A percentile compares a stretch with the other conserved stretches of the same genome.
These are phyloP conservation scores for Eupelmus urozonus DNA, from an alignment of 2,888 invertebrate genomes.

Conservation along the genomic window DNA sequence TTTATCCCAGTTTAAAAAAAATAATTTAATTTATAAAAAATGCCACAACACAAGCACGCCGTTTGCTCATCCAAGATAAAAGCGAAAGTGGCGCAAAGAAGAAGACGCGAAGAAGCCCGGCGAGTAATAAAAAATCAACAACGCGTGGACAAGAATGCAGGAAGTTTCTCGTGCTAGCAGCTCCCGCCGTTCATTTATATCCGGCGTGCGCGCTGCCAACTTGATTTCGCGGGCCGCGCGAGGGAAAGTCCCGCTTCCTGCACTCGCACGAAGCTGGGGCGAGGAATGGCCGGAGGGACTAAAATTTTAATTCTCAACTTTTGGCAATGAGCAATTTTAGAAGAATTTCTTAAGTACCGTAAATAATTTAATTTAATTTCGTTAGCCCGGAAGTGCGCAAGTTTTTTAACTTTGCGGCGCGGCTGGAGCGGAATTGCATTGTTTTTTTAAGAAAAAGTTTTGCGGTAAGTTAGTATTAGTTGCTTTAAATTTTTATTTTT, in stretches of 20 bases:
- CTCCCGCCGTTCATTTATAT: slow-evolving; percentile 46
- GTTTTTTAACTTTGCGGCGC: too few species aligned
- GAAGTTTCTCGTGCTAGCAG: slow-evolving; percentile 48
- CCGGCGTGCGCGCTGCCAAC: slow-evolving; percentile 32
- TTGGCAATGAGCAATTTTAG: slow-evolving; percentile 71
- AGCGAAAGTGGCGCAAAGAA: background rate
- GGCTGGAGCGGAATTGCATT: too few species aligned
- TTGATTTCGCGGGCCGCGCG: slow-evolving; percentile 57
- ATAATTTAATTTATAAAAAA: slow-evolving; percentile 26
- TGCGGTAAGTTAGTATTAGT: too few species aligned
- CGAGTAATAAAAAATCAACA: slow-evolving; percentile 62
- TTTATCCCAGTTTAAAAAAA: background rate
- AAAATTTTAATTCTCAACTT: slow-evolving; percentile 75
- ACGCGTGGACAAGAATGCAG: slow-evolving; percentile 35
- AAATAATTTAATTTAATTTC: slow-evolving; percentile 74
- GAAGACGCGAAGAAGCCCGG: background rate
- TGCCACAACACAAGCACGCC: background rate
- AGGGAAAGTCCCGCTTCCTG: slow-evolving; percentile 56
- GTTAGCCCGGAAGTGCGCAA: slow-evolving; percentile 58
- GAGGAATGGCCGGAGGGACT: slow-evolving; percentile 46
- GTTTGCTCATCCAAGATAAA: background rate
- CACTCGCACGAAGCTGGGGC: background rate
- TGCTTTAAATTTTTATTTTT: slow-evolving; percentile 26
- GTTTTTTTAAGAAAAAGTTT: too few species aligned
- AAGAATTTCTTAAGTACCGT: slow-evolving; percentile 71